These are phyloP conservation scores for Okapia johnstoni DNA, from an alignment of 2,113 vertebrate genomes.

Conservation along the genomic window DNA sequence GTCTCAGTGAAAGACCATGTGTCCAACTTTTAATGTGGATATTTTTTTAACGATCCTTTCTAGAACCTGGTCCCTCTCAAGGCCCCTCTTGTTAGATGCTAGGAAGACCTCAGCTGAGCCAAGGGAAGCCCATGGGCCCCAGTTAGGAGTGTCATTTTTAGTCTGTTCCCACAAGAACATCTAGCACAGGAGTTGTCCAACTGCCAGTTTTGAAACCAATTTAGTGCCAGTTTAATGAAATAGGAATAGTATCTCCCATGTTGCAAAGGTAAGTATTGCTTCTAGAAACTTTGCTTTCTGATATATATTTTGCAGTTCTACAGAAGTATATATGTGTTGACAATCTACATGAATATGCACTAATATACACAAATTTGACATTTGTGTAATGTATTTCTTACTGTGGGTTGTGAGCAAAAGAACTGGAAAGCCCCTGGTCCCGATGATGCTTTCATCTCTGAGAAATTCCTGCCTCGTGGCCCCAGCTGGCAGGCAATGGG, in stretches of 20 bases:
- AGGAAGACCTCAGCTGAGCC: not conserved
- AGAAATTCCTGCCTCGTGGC: not conserved
- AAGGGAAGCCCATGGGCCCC: not conserved
- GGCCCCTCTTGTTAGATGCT: not conserved
- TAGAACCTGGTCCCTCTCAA: not conserved
- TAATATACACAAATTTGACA: not conserved
- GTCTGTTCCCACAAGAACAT: not conserved
- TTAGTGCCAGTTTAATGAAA: not conserved
- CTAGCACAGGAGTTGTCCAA: not conserved
- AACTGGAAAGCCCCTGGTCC: not conserved
- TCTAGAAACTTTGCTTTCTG: not conserved
- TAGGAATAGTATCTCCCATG: not conserved
- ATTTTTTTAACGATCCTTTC: not conserved
- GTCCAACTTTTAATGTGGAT: not conserved
- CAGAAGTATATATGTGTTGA: not conserved
- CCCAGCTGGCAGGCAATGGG: not conserved
- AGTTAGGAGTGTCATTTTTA: not conserved
- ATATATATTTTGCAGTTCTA: not conserved
- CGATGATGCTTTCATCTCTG: not conserved
- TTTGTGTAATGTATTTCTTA: not conserved
- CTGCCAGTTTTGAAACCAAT: not conserved
- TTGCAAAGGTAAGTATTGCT: not conserved
- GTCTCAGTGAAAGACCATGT: not conserved
- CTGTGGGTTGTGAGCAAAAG: not conserved
- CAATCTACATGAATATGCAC: not conserved